These are phyloP conservation scores for Pheosia gnoma DNA, from an alignment of 2,888 invertebrate species.

Conservation along the genomic window DNA sequence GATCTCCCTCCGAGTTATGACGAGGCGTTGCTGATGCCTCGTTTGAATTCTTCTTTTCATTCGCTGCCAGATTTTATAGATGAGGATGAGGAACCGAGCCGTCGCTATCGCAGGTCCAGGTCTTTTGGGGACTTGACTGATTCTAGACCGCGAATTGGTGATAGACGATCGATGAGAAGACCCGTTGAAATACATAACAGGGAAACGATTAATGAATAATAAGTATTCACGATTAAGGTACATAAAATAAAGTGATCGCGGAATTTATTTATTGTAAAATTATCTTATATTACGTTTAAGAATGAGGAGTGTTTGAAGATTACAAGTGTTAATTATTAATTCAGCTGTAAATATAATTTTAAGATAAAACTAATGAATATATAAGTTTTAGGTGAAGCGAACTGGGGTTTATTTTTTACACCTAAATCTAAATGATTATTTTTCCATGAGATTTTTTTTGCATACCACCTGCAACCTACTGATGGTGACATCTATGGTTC, in stretches of 20 bases:
- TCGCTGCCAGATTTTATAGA: conserved; percentile 80
- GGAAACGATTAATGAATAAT: conserved; percentile 24
- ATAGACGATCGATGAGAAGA: conserved; percentile 72
- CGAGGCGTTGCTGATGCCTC: conserved; percentile 90
- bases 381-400: neutral
- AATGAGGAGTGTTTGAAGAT: neutral
- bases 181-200: conserved; percentile 64
- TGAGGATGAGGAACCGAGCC: conserved; percentile 56
- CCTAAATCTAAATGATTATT: neutral
- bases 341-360: conserved; percentile 6
- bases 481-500: neutral
- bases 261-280: neutral
- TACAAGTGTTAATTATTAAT: neutral
- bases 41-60: conserved; percentile 85
- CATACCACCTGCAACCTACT: neutral
- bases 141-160: conserved; percentile 57
- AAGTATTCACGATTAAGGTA: neutral
- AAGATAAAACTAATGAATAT: neutral
- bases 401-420: neutral
- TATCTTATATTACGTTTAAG: neutral
- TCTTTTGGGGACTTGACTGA: conserved; percentile 78
- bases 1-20: conserved; percentile 88
- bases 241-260: neutral
- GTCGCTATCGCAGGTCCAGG: conserved; percentile 67
- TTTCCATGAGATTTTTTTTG: neutral